Evolutionary conservation across 2,888 invertebrate species (phyloP).

Genomic region (Hyalella azteca): DNA sequence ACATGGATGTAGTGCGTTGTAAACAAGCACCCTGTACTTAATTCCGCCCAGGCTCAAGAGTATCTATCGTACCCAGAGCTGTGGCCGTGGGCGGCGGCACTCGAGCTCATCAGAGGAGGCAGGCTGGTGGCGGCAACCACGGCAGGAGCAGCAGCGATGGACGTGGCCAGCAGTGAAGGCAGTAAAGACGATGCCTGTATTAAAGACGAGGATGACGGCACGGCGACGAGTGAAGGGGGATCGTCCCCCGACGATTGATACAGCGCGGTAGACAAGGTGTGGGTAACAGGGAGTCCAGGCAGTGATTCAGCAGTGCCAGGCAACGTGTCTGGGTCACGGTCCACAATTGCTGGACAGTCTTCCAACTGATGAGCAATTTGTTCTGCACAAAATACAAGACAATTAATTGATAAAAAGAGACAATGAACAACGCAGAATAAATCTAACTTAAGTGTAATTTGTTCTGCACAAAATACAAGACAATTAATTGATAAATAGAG

Average conservation of each 20-base stretch:
- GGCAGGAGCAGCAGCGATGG: neutral
- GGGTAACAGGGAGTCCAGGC: neutral
- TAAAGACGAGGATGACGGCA: neutral
- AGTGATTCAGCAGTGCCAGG: neutral
- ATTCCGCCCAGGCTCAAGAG: no score
- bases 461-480: conserved; percentile 42
- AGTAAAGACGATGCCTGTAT: no score
- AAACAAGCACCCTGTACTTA: no score
- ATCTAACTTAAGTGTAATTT: conserved; percentile 50
- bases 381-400: conserved; percentile 42
- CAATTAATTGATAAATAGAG: no score
- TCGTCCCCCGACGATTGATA: neutral
- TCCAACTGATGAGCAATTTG: conserved; percentile 51
- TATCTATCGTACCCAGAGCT: neutral
- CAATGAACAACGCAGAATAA: no score
- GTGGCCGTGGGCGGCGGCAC: neutral
- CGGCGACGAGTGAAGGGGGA: neutral
- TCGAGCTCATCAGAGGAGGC: neutral
- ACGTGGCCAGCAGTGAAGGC: neutral
- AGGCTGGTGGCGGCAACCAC: neutral
- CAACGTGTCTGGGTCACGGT: neutral
- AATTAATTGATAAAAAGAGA: no score
- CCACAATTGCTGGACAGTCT: conserved; percentile 16
- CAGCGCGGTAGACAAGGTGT: conserved; percentile 4
- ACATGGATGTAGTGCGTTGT: no score